Evolutionary conservation across 2,113 vertebrate species (phyloP).

Genomic region (Bolborhynchus lineola): DNA sequence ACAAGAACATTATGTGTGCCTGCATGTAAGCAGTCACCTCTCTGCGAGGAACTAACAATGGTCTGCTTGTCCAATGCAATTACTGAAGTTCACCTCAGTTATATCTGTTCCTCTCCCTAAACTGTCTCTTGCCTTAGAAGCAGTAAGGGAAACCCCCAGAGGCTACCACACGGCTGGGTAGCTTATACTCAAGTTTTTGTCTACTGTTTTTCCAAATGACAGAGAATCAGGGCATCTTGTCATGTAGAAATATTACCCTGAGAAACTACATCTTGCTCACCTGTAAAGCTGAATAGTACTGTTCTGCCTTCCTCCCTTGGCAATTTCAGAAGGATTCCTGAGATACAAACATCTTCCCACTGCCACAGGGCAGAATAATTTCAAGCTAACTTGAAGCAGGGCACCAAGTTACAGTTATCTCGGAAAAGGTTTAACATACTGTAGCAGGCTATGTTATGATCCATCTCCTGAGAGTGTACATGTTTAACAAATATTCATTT

Average conservation of each 20-base stretch:
- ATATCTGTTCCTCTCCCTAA: neutral
- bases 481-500: neutral
- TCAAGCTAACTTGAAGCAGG: neutral
- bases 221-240: neutral
- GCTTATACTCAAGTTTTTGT: neutral
- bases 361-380: neutral
- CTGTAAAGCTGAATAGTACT: neutral
- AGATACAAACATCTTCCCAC: neutral
- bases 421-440: neutral
- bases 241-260: neutral
- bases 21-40: neutral
- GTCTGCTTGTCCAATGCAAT: neutral
- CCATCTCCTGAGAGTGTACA: fast-evolving
- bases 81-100: neutral
- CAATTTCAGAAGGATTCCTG: neutral
- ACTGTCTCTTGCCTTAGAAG: neutral
- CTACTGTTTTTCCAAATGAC: neutral
- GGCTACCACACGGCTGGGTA: neutral
- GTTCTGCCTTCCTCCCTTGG: neutral
- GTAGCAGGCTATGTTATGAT: neutral
- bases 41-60: neutral
- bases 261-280: neutral
- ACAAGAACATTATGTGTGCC: neutral
- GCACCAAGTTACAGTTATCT: neutral
- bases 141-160: neutral